Conservation (phyloP, 2,888 invertebrate species). For the Epinotia nisella region DNA sequence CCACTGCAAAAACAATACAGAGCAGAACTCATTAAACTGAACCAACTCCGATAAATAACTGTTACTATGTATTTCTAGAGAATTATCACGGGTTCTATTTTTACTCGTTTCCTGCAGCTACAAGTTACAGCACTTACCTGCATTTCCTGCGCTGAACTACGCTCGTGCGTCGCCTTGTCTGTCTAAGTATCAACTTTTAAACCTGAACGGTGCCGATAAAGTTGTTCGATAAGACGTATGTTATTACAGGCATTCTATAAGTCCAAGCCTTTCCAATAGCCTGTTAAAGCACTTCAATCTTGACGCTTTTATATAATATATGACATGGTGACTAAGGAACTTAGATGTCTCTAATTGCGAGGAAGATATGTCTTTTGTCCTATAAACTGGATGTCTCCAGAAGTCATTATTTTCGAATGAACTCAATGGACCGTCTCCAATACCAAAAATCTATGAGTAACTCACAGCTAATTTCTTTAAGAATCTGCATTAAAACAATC, state of each 20-base stretch:
- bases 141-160: slow-evolving; percentile 61
- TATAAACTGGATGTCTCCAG: slow-evolving; percentile 48
- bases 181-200: slow-evolving; percentile 36
- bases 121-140: slow-evolving; percentile 59
- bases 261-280: slow-evolving; percentile 13
- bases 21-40: slow-evolving; percentile 32
- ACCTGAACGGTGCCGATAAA: slow-evolving; percentile 36
- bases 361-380: slow-evolving; percentile 47
- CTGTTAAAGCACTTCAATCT: slow-evolving; percentile 8
- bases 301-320: neutral
- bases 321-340: neutral
- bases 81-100: slow-evolving; percentile 57
- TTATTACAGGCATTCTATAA: slow-evolving; percentile 20
- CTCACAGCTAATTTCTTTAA: slow-evolving; percentile 60
- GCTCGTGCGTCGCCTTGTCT: slow-evolving; percentile 43
- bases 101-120: slow-evolving; percentile 58
- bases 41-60: slow-evolving; percentile 19
- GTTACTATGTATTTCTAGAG: slow-evolving; percentile 38
- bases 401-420: slow-evolving; percentile 58
- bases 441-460: slow-evolving; percentile 58
- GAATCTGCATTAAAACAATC: slow-evolving; percentile 47
- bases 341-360: slow-evolving; percentile 30
- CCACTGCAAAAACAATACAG: slow-evolving; percentile 25
- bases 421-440: slow-evolving; percentile 62
- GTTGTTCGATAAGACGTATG: slow-evolving; percentile 34